A percentile compares a stretch with the other conserved stretches of the same genome.
phyloP scores from a whole-genome alignment of 2,797 vertebrate genomes.

The Mormyrops attenuatus region DNA sequence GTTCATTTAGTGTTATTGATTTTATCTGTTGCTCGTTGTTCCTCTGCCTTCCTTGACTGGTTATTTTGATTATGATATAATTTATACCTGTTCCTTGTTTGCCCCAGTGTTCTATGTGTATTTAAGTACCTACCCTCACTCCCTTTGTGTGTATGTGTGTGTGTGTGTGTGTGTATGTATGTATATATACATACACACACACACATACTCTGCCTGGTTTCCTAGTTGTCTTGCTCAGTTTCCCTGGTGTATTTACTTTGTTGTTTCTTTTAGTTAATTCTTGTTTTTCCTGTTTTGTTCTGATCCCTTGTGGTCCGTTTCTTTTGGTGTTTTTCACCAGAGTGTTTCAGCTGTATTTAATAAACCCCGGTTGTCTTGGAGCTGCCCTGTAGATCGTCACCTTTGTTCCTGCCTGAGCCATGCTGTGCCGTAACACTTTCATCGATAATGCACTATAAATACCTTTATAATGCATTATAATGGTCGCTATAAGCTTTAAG shows the following conservation, averaged over 20 bases:
- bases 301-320: background rate
- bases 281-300: background rate
- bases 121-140: background rate
- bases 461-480: background rate
- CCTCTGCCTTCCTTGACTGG: background rate
- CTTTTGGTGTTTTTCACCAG: background rate
- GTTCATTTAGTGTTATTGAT: background rate
- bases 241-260: background rate
- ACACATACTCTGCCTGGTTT: background rate
- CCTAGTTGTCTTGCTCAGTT: background rate
- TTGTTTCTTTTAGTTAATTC: background rate
- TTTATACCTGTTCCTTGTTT: background rate
- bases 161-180: background rate
- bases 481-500: background rate
- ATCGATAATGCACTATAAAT: background rate
- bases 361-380: background rate
- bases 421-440: background rate
- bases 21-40: background rate
- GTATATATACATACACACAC: too few species aligned
- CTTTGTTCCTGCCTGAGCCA: background rate
- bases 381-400: background rate
- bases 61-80: background rate
- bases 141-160: background rate
- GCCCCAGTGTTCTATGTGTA: background rate
- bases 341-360: background rate